Conservation (phyloP, 1,140 invertebrate genomes). For the Sarcophaga bullata region DNA sequence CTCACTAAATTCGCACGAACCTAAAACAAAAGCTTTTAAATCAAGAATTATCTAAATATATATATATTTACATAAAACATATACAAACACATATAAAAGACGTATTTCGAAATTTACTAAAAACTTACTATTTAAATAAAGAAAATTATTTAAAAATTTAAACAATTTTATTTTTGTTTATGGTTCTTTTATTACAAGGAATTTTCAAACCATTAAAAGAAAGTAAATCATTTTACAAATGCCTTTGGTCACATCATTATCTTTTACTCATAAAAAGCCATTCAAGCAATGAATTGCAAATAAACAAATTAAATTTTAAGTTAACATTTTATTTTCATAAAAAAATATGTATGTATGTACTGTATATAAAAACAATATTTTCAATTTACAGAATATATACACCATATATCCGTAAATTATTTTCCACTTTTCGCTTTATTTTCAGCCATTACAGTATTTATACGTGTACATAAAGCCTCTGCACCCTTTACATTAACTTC, state of each 20-base stretch:
- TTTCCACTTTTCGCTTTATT: conserved; percentile 44
- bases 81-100: conserved; percentile 20
- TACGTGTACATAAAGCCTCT: conserved; percentile 49
- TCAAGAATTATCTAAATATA: not conserved
- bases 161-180: conserved; percentile 17
- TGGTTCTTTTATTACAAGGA: too few species aligned
- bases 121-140: conserved; percentile 22
- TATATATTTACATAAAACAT: not conserved
- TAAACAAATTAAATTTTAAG: too few species aligned
- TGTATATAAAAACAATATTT: too few species aligned
- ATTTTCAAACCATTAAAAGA: not conserved
- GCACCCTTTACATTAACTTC: conserved; percentile 56
- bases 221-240: not conserved
- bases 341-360: not conserved
- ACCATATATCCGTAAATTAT: not conserved
- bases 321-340: not conserved
- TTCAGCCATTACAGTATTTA: conserved; percentile 51
- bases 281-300: too few species aligned
- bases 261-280: too few species aligned
- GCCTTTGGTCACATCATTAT: too few species aligned
- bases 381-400: too few species aligned
- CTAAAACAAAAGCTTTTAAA: not conserved
- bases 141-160: conserved; percentile 31
- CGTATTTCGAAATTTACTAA: conserved; percentile 41
- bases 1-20: not conserved